Conservation (phyloP, 2,113 vertebrate species). For the Mystacornis crossleyi region DNA sequence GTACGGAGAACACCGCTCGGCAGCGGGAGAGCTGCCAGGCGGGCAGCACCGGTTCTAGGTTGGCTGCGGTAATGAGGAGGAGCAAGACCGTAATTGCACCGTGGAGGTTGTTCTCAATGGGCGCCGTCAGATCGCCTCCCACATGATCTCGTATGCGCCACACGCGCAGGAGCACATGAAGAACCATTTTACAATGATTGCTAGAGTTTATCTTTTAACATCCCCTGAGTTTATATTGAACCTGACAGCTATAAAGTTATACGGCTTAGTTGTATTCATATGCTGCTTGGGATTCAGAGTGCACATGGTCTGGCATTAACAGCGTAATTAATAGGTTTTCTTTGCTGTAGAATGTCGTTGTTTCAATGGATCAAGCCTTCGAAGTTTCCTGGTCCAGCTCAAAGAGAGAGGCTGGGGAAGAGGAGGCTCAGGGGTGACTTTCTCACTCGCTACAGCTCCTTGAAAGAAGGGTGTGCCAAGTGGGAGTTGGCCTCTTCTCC, state of each 20-base stretch:
- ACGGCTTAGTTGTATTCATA: neutral
- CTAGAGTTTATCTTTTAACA: neutral
- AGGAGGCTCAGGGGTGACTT: neutral
- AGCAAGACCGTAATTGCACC: neutral
- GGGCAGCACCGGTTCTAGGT: fast-evolving
- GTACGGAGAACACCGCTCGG: fast-evolving
- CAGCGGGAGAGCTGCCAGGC: neutral
- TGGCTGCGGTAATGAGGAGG: neutral
- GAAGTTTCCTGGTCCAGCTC: neutral
- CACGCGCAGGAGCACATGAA: neutral
- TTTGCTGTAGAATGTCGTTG: neutral
- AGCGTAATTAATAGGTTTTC: neutral
- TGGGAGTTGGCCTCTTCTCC: neutral
- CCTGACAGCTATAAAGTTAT: neutral
- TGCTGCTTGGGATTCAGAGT: neutral
- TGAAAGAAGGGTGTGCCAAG: neutral
- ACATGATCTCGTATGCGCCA: neutral
- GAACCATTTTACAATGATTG: neutral
- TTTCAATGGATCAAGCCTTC: neutral
- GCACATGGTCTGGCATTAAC: neutral
- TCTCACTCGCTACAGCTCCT: no score
- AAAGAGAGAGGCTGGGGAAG: neutral
- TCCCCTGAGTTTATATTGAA: neutral
- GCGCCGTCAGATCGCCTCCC: neutral
- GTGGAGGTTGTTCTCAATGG: neutral